Base-by-base conservation (phyloP, 2,888 invertebrate genomes). In the Pandemis cinnamomeana region DNA sequence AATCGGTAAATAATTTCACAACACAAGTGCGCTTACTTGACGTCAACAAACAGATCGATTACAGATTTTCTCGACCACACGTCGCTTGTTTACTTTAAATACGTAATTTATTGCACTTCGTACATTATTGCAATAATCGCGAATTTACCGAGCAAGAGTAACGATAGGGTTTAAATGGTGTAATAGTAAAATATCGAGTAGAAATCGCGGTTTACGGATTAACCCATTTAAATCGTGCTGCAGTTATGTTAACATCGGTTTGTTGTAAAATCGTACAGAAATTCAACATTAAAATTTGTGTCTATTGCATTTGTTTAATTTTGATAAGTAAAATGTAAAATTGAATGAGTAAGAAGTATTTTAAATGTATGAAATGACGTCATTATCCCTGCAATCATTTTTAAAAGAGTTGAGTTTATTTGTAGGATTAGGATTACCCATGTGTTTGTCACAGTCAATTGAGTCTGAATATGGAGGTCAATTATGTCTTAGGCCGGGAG, bases 1-100 rank as follows among this genome's bases (percentile, higher is more conserved):
- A 69, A 68, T 67, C 60, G 41, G 61, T 13, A 10, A 15, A 20
- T 69, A 64, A 75, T 75, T 78, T 77, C 73, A 71, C 58, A 58
- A 67, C 20, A 70, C 75, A 72, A 75, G 71, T 76, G 69, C 74
- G 77, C 78, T 78, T 77, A 80, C 77, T 76, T 74, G 80, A 73
- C 76, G 77, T 77, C 79, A 77, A 79, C 78, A 77, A 76, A 78
- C 76, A 80, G 79, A 81, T 80, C 77, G 80, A 82, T 81, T 81
- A 76, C 53, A 76, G 76, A 78, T 78, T 76, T 77, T 73, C 75
- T 76, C 76, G 66, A 69, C 75, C 70, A 75, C 75, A 71, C 71
- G 72, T 74, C 71, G 48, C 55, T 72, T 67, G 72, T 53, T 69
- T 55, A 60, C 55, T 68, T 71, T 76, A 77, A 77, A 74, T 67